Evolutionary conservation across 2,888 invertebrate genomes (phyloP), one percentile per base, ranked within the genome.

Genomic region (Molanna angustata): DNA sequence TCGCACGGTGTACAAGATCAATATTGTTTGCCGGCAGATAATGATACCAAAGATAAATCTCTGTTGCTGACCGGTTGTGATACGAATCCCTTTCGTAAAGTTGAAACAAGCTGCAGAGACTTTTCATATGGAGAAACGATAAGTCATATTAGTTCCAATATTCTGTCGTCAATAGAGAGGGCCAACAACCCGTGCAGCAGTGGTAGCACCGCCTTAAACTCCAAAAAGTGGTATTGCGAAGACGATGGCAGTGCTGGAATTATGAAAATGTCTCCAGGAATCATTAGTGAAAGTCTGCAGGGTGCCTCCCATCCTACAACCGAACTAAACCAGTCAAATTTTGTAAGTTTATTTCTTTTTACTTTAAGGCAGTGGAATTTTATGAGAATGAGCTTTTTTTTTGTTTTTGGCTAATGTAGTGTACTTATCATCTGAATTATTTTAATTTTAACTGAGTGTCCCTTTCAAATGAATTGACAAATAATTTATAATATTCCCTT

Each of bases 81-180:
- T 2, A n/a, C 19, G 7, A 43, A 22, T 18, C 20, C 33, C 3
- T 40, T 40, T 18, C 44, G 35, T 4, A 55, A 55, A 18, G 35
- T 55, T 47, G 55, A 56, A 27, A 53, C 49, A 13, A 58, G 58
- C 18, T 58, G 58, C 42, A 45, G 58, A 44, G 58, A 58, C 22
- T 58, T 58, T 40, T 58, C 58, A 4, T 58, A 58, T 14, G 58
- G 58, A 18, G 58, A 58, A 32, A 31, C 53, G 3, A 33, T 49
- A 2, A 42, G 41, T 13, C 32, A 42, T 11, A 33, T 49, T 4
- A 39, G 49, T 9, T 20, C 18, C n/a, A 35, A 41, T 32, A 41
- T 49, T 19, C 17, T 49, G 16, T 49, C 49, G 7, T 33, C 17
- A 13, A 46, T 46, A 4, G 46, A 46, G 16, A 18, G 35, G 35